phyloP scores from a whole-genome alignment of 2,797 vertebrate species.

The Rhyacichthys aspro region DNA sequence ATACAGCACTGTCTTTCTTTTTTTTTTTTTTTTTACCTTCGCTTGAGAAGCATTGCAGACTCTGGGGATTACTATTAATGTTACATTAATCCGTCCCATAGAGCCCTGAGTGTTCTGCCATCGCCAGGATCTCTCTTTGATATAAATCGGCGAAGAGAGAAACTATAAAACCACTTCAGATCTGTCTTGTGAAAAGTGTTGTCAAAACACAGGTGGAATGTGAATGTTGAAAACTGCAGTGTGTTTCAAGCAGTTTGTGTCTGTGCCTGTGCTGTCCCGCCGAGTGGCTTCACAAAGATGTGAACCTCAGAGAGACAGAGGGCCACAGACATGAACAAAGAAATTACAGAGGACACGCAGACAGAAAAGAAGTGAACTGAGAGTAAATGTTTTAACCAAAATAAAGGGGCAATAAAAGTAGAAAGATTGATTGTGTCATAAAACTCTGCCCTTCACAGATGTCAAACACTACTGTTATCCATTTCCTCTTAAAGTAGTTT shows the following conservation, averaged over 20 bases:
- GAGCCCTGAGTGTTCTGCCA: constrained; percentile 73
- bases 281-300: constrained; percentile 53
- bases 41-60: constrained; percentile 69
- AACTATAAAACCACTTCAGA: constrained; percentile 76
- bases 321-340: constrained; percentile 47
- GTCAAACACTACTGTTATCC: too few relatives aligned
- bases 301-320: constrained; percentile 55
- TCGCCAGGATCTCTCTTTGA: constrained; percentile 80
- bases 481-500: too few relatives aligned
- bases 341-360: constrained; percentile 29
- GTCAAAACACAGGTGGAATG: constrained; percentile 81
- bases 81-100: constrained; percentile 80
- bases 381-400: background rate
- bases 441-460: background rate
- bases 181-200: constrained; percentile 75
- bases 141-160: constrained; percentile 77
- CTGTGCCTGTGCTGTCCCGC: constrained; percentile 60
- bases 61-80: constrained; percentile 75
- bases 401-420: background rate
- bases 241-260: constrained; percentile 71
- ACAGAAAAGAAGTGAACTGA: constrained; percentile 15
- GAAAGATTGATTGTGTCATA: background rate
- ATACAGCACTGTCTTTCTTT: constrained; percentile 61
- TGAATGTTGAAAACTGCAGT: constrained; percentile 65
- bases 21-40: constrained; percentile 60